These are phyloP conservation scores for Muscicapa striata DNA, from an alignment of 2,797 vertebrate genomes.

Conservation along the genomic window DNA sequence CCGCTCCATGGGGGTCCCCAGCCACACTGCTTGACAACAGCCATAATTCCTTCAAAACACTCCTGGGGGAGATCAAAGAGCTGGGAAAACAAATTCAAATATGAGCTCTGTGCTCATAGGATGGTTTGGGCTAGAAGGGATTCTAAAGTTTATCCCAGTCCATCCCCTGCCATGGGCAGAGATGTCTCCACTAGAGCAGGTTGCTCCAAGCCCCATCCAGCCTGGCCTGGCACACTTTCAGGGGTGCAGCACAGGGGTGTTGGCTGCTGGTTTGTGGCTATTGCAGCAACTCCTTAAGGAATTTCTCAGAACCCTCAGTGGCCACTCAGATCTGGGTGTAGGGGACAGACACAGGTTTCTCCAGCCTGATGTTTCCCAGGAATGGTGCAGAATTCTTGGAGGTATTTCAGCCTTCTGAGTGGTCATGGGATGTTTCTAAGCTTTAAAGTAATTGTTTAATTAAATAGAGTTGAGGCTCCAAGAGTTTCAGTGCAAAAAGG, in stretches of 20 bases:
- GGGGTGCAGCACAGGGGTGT: not conserved
- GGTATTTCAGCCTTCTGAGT: not conserved
- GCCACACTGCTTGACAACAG: not conserved
- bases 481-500: not conserved
- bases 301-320: not conserved
- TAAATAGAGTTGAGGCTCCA: not conserved
- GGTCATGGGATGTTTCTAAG: not conserved
- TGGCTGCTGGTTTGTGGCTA: not conserved
- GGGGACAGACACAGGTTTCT: rapidly evolving
- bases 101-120: not conserved
- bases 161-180: not conserved
- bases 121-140: not conserved
- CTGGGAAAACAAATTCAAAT: not conserved
- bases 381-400: not conserved
- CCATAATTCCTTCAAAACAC: not conserved
- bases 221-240: not conserved
- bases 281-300: not conserved
- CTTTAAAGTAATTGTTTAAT: not conserved
- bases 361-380: not conserved
- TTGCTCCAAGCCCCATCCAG: not conserved
- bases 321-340: not conserved
- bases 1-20: not conserved
- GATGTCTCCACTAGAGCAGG: not conserved
- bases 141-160: not conserved
- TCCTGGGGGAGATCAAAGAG: not conserved